Base-by-base conservation (phyloP, 2,797 vertebrate genomes). In the Leucoraja ocellata region DNA sequence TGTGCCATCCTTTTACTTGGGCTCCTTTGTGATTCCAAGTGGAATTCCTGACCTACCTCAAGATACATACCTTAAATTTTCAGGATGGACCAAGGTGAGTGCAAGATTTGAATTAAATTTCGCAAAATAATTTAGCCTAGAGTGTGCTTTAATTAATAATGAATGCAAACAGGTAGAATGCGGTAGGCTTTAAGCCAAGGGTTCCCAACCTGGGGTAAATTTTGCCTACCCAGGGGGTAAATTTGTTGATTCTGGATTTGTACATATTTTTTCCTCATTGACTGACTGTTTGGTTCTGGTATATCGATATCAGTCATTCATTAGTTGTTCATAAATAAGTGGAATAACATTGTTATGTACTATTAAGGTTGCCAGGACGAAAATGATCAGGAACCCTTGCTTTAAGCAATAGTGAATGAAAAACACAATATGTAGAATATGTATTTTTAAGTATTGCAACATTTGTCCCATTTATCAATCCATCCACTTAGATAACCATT, bases 41-140 rank as follows among this genome's bases (percentile, higher is more conserved):
- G 97, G 96, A 78, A 98, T 99, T 94, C 98, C 98, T 63, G 97
- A 98, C 94, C 96, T 99, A 73, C 98, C 99, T 0, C 98, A 98
- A 94, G 99, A 99, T 95, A 98, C 98, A n/a, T 99, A 97, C 94
- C 95, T 99, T 93, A 95, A 95, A 88, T 97, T 99, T 94, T 96
- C 97, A 73, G 95, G 95, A 14, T 99, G 98, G 98, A 97, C 96
- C 93, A 99, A 99, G 98, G 99, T 98, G 96, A 23, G 90, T 39
- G 6, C 21, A 46, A 92, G 36, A 91, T 46, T 71, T 91, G 32
- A 91, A 54, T 54, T 73, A 28, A 76, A 32, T 5, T 93, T 25
- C 5, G 14, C 81, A 58, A 23, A 58, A 65, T 36, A 21, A 32
- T 25, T 28, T 23, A 86, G 36, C 76, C 13, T n/a, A 36, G 11